phyloP scores from a whole-genome alignment of 2,888 invertebrate genomes.

The Drosophila falleni region DNA sequence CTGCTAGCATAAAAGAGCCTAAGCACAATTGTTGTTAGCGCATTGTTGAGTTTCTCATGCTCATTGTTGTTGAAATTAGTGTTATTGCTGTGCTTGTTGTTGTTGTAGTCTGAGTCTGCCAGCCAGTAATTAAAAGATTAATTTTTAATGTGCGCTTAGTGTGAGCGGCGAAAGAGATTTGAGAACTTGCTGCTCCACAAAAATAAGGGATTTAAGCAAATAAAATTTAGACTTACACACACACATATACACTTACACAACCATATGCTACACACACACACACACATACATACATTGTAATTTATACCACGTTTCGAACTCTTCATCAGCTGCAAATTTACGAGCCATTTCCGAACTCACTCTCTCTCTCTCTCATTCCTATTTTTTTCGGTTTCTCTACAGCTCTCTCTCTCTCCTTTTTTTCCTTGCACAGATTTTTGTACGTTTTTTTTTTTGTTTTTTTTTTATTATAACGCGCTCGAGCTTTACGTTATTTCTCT shows the following conservation, averaged over 20 bases:
- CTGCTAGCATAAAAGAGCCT: conserved; percentile 34
- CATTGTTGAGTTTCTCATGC: conserved; percentile 13
- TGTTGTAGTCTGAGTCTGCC: conserved; percentile 34
- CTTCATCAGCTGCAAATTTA: conserved; percentile 63
- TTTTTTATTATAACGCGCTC: conserved; percentile 66
- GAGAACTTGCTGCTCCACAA: conserved; percentile 32
- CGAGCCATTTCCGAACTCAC: conserved; percentile 27
- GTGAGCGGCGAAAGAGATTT: conserved; percentile 28
- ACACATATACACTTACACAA: conserved; percentile 28
- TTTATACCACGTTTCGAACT: conserved; percentile 58
- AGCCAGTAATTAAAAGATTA: conserved; percentile 76
- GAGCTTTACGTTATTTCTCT: conserved; percentile 28
- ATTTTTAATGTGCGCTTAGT: conserved; percentile 75
- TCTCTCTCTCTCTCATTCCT: conserved; percentile 5
- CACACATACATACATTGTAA: conserved; percentile 51
- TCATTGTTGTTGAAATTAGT: conserved; percentile 5
- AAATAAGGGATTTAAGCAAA: conserved; percentile 54
- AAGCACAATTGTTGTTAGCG: conserved; percentile 39
- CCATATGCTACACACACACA: conserved; percentile 13
- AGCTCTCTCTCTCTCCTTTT: neutral
- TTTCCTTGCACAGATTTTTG: conserved; percentile 20
- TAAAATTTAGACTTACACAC: conserved; percentile 28
- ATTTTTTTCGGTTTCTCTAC: neutral
- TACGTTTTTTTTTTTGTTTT: conserved; percentile 47
- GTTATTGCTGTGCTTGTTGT: conserved; percentile 14